A percentile compares a stretch with the other conserved stretches of the same genome.
These are phyloP conservation scores for Smutsia gigantea DNA, from an alignment of 2,797 vertebrate species.

Conservation along the genomic window DNA sequence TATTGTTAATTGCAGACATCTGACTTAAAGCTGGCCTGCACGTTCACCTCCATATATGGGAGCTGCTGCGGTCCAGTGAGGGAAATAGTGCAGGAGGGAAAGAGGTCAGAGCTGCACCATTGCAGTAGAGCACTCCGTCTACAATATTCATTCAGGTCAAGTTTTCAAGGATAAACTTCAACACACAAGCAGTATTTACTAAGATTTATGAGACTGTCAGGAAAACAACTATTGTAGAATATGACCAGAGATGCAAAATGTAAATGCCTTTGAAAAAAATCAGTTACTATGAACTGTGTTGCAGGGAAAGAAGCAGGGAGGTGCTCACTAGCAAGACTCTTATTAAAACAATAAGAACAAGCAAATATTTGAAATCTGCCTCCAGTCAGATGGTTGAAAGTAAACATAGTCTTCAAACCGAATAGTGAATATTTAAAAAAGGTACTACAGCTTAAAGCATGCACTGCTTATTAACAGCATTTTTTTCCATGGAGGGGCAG, in stretches of 20 bases:
- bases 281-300: background rate
- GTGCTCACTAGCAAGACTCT: background rate
- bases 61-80: background rate
- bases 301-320: background rate
- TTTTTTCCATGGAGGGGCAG: background rate
- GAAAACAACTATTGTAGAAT: background rate
- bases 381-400: background rate
- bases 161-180: background rate
- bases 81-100: background rate
- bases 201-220: background rate
- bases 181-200: background rate
- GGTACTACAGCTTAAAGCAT: background rate
- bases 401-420: background rate
- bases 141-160: background rate
- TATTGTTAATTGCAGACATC: background rate
- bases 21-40: background rate
- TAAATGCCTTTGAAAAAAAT: background rate
- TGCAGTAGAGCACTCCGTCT: background rate
- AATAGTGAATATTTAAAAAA: background rate
- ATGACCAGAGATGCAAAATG: background rate
- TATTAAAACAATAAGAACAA: background rate
- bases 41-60: background rate
- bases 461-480: background rate
- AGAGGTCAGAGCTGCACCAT: background rate
- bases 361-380: background rate